Conservation (phyloP, 2,113 vertebrate species). For the Oryzias melastigma region DNA sequence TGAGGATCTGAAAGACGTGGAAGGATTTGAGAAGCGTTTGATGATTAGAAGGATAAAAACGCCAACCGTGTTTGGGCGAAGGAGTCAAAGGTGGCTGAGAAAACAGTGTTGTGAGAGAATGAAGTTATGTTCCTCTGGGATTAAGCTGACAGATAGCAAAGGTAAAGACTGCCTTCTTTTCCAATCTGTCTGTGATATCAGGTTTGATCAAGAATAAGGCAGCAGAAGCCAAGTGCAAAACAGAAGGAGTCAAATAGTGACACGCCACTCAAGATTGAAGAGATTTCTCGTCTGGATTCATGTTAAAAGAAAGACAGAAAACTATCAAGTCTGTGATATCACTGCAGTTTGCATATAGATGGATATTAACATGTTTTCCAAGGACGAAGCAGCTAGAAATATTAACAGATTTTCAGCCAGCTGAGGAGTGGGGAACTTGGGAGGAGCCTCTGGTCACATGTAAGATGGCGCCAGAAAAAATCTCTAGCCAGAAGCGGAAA, state of each 20-base stretch:
- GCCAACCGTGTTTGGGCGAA: constrained; percentile 21
- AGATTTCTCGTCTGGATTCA: constrained; percentile 21
- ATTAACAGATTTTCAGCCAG: constrained; percentile 3
- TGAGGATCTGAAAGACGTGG: constrained; percentile 29
- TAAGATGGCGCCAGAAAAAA: too few relatives aligned
- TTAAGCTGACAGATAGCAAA: constrained; percentile 66
- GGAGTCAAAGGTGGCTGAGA: constrained; percentile 62
- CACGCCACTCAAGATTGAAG: constrained; percentile 54
- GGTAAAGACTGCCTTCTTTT: constrained; percentile 60
- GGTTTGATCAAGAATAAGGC: constrained; percentile 58
- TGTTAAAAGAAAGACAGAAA: constrained; percentile 1
- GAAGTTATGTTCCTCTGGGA: constrained; percentile 65
- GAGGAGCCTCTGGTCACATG: not conserved
- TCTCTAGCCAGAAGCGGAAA: too few relatives aligned
- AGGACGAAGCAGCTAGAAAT: not conserved
- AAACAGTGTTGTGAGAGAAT: constrained; percentile 66
- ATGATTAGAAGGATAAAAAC: constrained; percentile 54
- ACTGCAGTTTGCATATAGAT: constrained; percentile 1
- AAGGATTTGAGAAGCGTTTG: constrained; percentile 51
- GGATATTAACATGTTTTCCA: not conserved
- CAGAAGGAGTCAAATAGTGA: constrained; percentile 42
- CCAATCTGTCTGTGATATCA: constrained; percentile 60
- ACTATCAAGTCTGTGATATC: not conserved
- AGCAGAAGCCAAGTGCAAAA: constrained; percentile 44
- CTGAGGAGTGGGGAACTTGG: constrained; percentile 10